Percentiles rank a stretch among this genome's conserved stretches.
These are phyloP conservation scores for Zosterops pallidus DNA, from an alignment of 2,113 vertebrate species.

Conservation along the genomic window DNA sequence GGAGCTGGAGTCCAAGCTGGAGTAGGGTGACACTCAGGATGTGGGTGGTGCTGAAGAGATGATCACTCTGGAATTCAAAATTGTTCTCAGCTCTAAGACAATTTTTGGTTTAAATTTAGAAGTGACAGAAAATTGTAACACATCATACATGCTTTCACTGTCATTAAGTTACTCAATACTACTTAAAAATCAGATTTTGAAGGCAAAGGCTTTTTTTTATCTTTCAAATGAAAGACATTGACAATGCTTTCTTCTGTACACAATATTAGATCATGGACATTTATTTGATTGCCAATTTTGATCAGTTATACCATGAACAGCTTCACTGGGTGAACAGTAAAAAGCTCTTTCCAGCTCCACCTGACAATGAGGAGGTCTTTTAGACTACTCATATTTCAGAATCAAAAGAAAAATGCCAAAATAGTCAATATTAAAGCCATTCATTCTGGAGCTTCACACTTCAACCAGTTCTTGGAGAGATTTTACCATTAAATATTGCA, in stretches of 20 bases:
- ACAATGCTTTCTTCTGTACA: not conserved
- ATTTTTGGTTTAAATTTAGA: constrained; percentile 29
- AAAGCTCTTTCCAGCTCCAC: not conserved
- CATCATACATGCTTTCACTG: constrained; percentile 3
- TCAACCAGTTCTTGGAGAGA: not conserved
- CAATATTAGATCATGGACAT: not conserved
- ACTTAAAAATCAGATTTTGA: constrained; percentile 4
- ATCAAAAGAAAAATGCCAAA: not conserved
- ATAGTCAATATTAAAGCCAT: not conserved
- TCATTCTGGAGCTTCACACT: not conserved
- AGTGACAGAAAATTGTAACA: constrained; percentile 42
- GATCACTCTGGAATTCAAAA: constrained; percentile 20
- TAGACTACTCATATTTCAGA: not conserved
- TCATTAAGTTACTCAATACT: constrained; percentile 2
- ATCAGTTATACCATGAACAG: not conserved
- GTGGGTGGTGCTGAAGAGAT: constrained; percentile 24
- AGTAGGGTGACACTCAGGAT: not conserved
- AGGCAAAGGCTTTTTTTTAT: constrained; percentile 3
- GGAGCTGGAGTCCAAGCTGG: not conserved
- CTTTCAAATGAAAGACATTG: not conserved
- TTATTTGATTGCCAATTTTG: not conserved
- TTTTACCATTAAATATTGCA: not conserved
- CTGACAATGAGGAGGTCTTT: not conserved
- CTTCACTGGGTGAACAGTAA: not conserved
- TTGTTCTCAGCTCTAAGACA: not conserved